Evolutionary conservation across 2,113 vertebrate genomes (phyloP), one percentile per base, ranked within the genome.

Genomic region (Phrynocephalus versicolor): DNA sequence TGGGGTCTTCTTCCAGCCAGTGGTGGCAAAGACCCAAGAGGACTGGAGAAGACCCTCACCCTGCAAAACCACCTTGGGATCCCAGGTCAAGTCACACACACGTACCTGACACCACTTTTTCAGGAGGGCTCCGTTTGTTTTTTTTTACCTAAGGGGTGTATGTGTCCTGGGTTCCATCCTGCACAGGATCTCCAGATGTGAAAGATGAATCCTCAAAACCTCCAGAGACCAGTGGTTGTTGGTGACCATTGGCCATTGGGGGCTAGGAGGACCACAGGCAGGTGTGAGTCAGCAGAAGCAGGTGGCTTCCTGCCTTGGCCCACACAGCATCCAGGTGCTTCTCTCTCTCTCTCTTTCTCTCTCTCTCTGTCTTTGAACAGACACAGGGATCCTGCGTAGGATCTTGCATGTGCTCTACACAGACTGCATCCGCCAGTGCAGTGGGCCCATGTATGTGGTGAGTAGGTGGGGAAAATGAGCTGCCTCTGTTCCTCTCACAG

Each of bases 391-490:
- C 89, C 85, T 96, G 87, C 97, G 98, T 74, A 94, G 98, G 89
- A 97, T 99, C 33, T 87, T 98, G 55, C 91, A 98, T 1, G 94
- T 99, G 89, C 90, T 99, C 87, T 99, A 99, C 96, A 99, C 98
- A 0, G 99, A 99, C 89, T 98, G 97, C 81, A 96, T 99, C 79
- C 96, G 98, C 57, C 98, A 99, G 94, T 99, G 98, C 96, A 99
- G 97, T 2, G 97, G 98, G 41, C 99, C 99, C n/a, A 97, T 98
- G 97, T 99, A 99, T 30, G 97, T 98, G 89, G 99, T 99, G 96
- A 98, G 97, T 95, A 91, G 39, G 16, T 2, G 2, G 37, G 3
- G 45, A 51, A 51, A 10, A 10, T 51, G 45, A 51, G 5, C 2
- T 70, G 41, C n/a, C 70, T 39, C 79, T 1, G 77, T 13, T 39